Conservation (phyloP, 2,888 invertebrate species). For the Bembecia ichneumoniformis region DNA sequence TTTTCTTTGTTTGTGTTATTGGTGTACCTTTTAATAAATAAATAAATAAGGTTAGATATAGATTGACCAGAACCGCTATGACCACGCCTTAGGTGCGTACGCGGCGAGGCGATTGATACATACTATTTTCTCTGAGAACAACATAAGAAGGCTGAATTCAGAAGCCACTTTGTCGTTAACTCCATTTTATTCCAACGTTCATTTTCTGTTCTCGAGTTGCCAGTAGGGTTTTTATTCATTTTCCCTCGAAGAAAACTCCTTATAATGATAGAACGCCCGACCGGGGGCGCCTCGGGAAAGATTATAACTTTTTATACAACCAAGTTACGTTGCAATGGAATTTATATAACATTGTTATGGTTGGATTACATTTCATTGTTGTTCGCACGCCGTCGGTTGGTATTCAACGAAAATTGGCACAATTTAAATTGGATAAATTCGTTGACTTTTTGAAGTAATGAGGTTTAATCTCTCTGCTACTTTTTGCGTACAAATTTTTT, state of each 20-base stretch:
- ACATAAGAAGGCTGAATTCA: not conserved
- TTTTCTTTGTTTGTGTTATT: too few relatives aligned
- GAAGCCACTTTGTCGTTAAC: not conserved
- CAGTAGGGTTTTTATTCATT: not conserved
- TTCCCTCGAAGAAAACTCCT: not conserved
- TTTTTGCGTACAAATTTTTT: too few relatives aligned
- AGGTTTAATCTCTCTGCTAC: too few relatives aligned
- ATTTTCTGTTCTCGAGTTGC: not conserved
- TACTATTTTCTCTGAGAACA: too few relatives aligned
- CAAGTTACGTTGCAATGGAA: not conserved
- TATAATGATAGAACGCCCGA: not conserved
- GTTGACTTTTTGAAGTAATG: too few relatives aligned
- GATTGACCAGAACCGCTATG: too few relatives aligned
- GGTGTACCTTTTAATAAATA: too few relatives aligned
- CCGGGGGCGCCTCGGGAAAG: conserved; percentile 12
- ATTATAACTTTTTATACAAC: conserved; percentile 16
- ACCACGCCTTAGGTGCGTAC: too few relatives aligned
- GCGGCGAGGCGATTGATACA: too few relatives aligned
- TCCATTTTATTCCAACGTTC: not conserved
- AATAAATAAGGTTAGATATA: too few relatives aligned
- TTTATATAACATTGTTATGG: not conserved
- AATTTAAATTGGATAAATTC: too few relatives aligned
- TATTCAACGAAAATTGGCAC: not conserved
- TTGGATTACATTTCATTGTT: not conserved
- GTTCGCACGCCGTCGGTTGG: not conserved